These are phyloP conservation scores for Drymonia ruficornis DNA, from an alignment of 2,888 invertebrate species.

Conservation along the genomic window DNA sequence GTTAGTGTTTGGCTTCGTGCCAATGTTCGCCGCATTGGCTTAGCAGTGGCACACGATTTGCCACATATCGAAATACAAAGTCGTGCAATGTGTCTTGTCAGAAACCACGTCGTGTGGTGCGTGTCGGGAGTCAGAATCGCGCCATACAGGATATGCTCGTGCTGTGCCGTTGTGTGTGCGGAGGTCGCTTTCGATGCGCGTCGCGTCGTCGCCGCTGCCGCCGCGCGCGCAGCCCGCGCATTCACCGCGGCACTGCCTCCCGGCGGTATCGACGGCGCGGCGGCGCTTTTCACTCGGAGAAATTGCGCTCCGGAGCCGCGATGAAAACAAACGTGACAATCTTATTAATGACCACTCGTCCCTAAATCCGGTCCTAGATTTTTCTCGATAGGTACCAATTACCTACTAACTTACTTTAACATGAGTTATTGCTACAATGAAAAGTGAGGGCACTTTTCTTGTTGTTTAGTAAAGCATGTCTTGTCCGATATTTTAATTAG, in stretches of 20 bases:
- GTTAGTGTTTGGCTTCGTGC: too few species aligned
- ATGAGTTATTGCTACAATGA: too few species aligned
- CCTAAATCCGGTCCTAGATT: not conserved
- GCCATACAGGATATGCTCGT: slow-evolving; percentile 7
- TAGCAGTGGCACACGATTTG: too few species aligned
- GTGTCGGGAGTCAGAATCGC: not conserved
- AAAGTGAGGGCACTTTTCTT: too few species aligned
- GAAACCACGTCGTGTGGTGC: not conserved
- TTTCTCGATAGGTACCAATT: too few species aligned
- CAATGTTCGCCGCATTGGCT: not conserved
- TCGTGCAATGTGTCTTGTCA: not conserved
- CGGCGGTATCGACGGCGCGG: not conserved
- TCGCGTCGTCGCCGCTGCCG: not conserved
- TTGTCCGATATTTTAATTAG: not conserved
- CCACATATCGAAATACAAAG: not conserved
- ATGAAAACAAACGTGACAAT: not conserved
- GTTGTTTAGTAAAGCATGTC: too few species aligned
- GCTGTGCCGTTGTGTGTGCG: not conserved
- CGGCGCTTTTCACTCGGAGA: slow-evolving; percentile 31
- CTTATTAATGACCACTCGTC: slow-evolving; percentile 1
- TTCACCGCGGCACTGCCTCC: too few species aligned
- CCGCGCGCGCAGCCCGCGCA: too few species aligned
- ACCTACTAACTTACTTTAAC: not conserved
- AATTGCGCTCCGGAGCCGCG: slow-evolving; percentile 16
- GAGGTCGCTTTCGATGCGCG: slow-evolving; percentile 4